Evolutionary conservation across 2,797 vertebrate species (phyloP).

Genomic region (Eulemur coronatus): DNA sequence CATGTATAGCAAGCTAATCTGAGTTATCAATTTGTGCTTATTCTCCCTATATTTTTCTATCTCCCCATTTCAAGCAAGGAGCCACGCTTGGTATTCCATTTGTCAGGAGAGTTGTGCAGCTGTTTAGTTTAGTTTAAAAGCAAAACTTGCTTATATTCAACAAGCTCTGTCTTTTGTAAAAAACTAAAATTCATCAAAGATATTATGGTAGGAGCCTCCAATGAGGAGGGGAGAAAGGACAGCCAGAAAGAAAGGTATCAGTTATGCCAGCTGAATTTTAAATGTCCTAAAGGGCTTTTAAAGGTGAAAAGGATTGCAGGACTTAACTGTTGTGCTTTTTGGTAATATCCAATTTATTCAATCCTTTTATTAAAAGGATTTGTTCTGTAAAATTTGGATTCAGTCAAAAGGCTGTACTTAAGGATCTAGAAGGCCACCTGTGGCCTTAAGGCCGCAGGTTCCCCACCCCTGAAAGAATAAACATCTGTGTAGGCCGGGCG

Average conservation of each 20-base stretch:
- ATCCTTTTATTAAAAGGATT: neutral
- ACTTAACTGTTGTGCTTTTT: constrained; percentile 13
- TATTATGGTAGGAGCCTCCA: neutral
- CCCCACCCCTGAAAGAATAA: neutral
- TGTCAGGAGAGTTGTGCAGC: neutral
- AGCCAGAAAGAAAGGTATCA: neutral
- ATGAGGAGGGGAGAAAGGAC: neutral
- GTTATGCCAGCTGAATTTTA: neutral
- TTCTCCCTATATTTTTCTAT: neutral
- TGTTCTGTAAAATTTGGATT: too few relatives aligned
- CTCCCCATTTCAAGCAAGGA: neutral
- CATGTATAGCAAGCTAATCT: neutral
- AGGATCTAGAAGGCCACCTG: too few relatives aligned
- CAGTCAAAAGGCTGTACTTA: too few relatives aligned
- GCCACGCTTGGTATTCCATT: neutral
- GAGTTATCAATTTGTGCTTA: neutral
- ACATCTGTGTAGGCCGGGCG: too few relatives aligned
- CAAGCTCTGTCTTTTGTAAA: neutral
- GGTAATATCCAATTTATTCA: neutral
- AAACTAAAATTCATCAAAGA: neutral
- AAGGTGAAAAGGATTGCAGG: neutral
- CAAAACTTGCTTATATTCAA: neutral
- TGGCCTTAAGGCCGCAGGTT: too few relatives aligned
- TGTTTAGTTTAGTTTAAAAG: constrained; percentile 1
- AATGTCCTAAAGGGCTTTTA: neutral